A percentile compares a stretch with the other conserved stretches of the same genome.
These are phyloP conservation scores for Bryconaethiops microstoma DNA, from an alignment of 2,797 vertebrate species.

Conservation along the genomic window DNA sequence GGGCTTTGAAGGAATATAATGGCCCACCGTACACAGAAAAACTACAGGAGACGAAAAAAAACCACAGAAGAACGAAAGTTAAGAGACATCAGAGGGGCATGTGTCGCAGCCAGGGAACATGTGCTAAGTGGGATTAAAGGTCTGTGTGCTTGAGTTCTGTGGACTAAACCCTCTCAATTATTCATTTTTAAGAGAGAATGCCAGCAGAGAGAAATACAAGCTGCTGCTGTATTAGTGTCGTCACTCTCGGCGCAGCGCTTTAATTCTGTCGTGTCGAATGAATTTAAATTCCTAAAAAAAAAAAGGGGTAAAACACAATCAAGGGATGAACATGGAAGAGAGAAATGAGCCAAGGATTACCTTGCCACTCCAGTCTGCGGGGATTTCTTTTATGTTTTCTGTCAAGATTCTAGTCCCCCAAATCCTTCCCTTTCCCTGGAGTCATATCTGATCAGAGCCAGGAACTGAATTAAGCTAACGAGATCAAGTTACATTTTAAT, in stretches of 20 bases:
- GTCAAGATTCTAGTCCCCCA: not conserved
- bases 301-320: not conserved
- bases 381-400: not conserved
- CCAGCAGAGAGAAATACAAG: not conserved
- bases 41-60: not conserved
- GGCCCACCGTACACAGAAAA: not conserved
- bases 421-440: not conserved
- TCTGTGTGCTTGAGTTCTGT: not conserved
- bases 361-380: not conserved
- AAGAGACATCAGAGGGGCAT: conserved; percentile 1
- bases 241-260: not conserved
- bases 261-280: conserved; percentile 1
- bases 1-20: conserved; percentile 17
- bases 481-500: not conserved
- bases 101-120: not conserved
- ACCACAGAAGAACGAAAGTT: not conserved
- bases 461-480: not conserved
- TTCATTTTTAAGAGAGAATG: not conserved
- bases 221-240: not conserved
- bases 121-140: conserved; percentile 1
- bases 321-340: not conserved
- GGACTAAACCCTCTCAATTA: not conserved
- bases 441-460: not conserved
- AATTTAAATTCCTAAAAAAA: not conserved
- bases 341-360: not conserved